A percentile compares a stretch with the other conserved stretches of the same genome.
phyloP scores from a whole-genome alignment of 1,140 invertebrate species.

The Dreissena polymorpha region DNA sequence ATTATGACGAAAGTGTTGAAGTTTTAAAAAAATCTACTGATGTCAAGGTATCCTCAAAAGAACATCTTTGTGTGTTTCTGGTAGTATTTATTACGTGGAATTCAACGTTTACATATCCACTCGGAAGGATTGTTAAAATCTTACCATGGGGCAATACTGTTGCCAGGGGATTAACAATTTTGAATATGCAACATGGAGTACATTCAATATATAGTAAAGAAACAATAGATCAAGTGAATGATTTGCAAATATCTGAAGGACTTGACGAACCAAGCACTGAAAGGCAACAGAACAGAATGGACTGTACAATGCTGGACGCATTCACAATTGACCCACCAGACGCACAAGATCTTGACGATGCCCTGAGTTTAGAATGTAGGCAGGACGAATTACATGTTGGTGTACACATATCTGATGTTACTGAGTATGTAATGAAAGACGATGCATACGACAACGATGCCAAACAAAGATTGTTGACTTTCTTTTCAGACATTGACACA shows the following conservation, averaged over 20 bases:
- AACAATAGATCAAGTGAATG: no score
- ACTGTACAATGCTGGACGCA: conserved; percentile 81
- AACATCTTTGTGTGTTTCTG: conserved; percentile 18
- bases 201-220: no score
- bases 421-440: conserved; percentile 65
- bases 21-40: neutral
- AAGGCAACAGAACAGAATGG: conserved; percentile 82
- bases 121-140: conserved; percentile 36
- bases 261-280: no score
- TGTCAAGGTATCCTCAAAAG: no score
- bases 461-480: no score
- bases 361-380: conserved; percentile 85
- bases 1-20: conserved; percentile 17
- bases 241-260: no score
- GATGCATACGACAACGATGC: no score
- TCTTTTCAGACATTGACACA: no score
- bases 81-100: conserved; percentile 35
- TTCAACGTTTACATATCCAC: conserved; percentile 28
- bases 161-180: no score
- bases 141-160: neutral
- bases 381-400: conserved; percentile 62
- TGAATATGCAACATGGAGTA: no score
- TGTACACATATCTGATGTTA: conserved; percentile 78
- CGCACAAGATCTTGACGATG: no score
- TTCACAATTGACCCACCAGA: conserved; percentile 98